Evolutionary conservation across 2,888 invertebrate species (phyloP), one percentile per base, ranked within the genome.

Genomic region (Icerya purchasi): DNA sequence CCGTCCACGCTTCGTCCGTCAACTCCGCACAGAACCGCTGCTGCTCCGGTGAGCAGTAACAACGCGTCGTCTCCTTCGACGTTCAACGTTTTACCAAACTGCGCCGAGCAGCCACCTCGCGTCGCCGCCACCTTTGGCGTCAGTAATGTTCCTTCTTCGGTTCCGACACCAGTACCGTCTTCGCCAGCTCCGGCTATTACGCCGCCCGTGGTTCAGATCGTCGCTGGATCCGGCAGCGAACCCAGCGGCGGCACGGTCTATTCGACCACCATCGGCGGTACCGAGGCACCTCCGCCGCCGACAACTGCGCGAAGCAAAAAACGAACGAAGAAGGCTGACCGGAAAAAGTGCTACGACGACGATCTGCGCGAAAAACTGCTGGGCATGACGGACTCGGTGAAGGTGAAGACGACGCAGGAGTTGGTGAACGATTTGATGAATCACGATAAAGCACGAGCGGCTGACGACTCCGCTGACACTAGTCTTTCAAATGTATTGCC

Each of bases 361-460:
- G 74, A 74, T 20, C 72, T 77, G 63, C 74, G 72, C 36, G 76
- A 74, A 64, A 79, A 79, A 68, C 71, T 79, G 66, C 78, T 78
- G 52, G 77, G 78, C 64, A 76, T 77, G 63, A 74, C 75, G 23
- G 71, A 79, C 53, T 77, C 78, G 68, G 78, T 79, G 21, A 78
- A 79, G 68, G 76, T 84, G 54, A 83, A 83, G 72, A 84, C 84
- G 23, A 90, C 89, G 0, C 82, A 85, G 69, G 86, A 90, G 71
- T 73, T 90, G 59, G 74, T 89, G 62, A 85, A 66, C 36, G 65
- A 64, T 50, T 63, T 67, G 53, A 65, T 63, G 56, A 64, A 64
- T 19, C 63, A 63, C 5, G 8, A 36, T 5, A 5, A 36, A 36
- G 14, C 5, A 36, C 36, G 8, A 14, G 14, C 36, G 5, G 14